Base-by-base conservation (phyloP, 2,888 invertebrate genomes). In the Tetragnatha montana region DNA sequence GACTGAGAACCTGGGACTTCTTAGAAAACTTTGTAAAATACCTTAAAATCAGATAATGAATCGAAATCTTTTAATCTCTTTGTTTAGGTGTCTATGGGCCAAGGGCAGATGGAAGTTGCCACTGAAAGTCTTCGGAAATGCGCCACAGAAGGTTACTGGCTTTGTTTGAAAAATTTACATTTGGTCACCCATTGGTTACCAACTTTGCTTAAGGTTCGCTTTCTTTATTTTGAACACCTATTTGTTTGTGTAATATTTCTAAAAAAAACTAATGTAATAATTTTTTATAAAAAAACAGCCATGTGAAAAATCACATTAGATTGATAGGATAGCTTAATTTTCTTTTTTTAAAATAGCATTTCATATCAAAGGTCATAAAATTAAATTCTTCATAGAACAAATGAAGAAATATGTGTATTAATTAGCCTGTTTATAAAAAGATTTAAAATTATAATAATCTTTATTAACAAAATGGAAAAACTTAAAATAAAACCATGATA, bases 91-190 rank as follows among this genome's bases (percentile, higher is more conserved):
- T 96, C 97, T 97, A 22, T 17, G 94, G 97, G 97, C 7, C 96
- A 96, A 93, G 97, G 96, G 19, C 96, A 96, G 93, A 95, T 96
- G 91, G 94, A 94, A 81, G 94, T 95, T 79, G 96, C 96, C 0
- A 92, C 96, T 87, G 93, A 95, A 78, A 94, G 95, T 50, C 93
- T 97, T 70, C 93, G 94, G 35, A 94, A 95, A 92, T 95, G 95
- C 71, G 94, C 95, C 0, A 93, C 94, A 91, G 93, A 94, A 83
- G 97, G 97, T 0, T 94, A 95, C 81, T 97, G 97, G 97, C 93
- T 97, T 76, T 96, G 96, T 92, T 94, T 97, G 91, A 97, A 96
- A 94, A 97, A 97, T 94, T 94, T 97, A 0, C 97, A 97, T 93
- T 94, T 97, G 76, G 96, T 96, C 70, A 95, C 96, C 0, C 94